Percentiles rank a stretch among this genome's conserved stretches.
These are phyloP conservation scores for Helicoverpa zea DNA, from an alignment of 1,140 invertebrate genomes.

Conservation along the genomic window DNA sequence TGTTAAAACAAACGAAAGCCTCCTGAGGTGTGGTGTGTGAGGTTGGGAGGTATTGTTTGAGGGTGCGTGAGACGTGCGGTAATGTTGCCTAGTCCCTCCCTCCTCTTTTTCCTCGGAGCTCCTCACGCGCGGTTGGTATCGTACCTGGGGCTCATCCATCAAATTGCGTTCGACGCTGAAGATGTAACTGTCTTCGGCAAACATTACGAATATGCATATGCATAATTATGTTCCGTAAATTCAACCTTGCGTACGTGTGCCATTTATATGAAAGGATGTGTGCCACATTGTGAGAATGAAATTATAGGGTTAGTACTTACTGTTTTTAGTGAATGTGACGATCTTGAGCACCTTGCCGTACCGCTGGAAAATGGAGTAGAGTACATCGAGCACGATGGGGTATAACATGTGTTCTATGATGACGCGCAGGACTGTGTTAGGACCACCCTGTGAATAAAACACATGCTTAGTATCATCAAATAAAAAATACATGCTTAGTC, in stretches of 20 bases:
- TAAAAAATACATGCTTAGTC: conserved; percentile 8
- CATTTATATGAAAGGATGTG: not conserved
- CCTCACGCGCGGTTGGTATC: conserved; percentile 14
- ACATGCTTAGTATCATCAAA: not conserved
- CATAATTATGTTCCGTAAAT: conserved; percentile 40
- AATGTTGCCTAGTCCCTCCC: conserved; percentile 32
- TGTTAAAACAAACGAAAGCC: conserved; percentile 48
- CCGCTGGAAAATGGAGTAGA: conserved; percentile 99
- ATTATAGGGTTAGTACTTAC: conserved; percentile 90
- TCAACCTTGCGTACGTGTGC: conserved; percentile 11
- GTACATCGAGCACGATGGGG: conserved; percentile 98
- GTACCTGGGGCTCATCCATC: conserved; percentile 36
- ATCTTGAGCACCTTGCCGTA: conserved; percentile 99
- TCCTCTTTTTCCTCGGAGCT: conserved; percentile 27
- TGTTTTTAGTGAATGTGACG: conserved; percentile 99
- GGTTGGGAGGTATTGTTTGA: conserved; percentile 39
- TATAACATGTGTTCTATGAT: conserved; percentile 99
- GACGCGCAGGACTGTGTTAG: conserved; percentile 98
- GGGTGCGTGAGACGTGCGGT: conserved; percentile 42
- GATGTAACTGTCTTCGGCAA: conserved; percentile 43
- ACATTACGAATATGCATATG: conserved; percentile 42
- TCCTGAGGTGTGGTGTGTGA: conserved; percentile 41
- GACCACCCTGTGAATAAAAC: conserved; percentile 91
- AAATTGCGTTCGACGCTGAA: conserved; percentile 44
- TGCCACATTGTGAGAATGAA: not conserved